phyloP scores from a whole-genome alignment of 2,888 invertebrate species.

The Phaonia tiefii region DNA sequence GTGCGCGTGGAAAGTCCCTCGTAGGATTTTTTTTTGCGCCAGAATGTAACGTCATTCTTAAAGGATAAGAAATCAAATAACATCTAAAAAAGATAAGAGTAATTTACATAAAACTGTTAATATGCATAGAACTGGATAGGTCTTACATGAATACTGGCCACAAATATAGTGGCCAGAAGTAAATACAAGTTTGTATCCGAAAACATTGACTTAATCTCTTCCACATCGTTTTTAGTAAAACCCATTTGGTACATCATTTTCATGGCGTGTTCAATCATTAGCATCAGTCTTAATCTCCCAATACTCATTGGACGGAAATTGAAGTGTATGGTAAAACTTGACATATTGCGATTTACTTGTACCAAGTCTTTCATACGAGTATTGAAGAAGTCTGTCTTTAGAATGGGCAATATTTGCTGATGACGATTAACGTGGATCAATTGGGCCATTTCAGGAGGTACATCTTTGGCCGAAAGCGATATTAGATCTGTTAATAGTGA shows the following conservation, averaged over 20 bases:
- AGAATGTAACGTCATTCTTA: constrained; percentile 98
- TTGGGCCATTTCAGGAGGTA: constrained; percentile 86
- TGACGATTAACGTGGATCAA: constrained; percentile 84
- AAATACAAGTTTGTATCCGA: constrained; percentile 97
- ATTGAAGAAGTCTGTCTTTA: constrained; percentile 91
- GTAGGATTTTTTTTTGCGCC: constrained; percentile 92
- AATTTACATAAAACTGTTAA: background rate
- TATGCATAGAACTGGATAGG: background rate
- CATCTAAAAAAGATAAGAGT: constrained; percentile 84
- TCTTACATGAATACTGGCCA: constrained; percentile 96
- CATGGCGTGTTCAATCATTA: constrained; percentile 89
- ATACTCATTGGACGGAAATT: constrained; percentile 88
- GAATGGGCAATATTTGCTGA: constrained; percentile 89
- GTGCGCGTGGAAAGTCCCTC: constrained; percentile 94
- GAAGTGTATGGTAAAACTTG: constrained; percentile 85
- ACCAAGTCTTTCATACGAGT: constrained; percentile 89
- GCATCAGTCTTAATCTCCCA: constrained; percentile 88
- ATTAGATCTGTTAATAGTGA: constrained; percentile 89
- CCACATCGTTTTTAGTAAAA: constrained; percentile 95
- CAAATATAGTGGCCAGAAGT: constrained; percentile 92
- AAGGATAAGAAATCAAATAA: constrained; percentile 98
- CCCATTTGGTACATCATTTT: constrained; percentile 83
- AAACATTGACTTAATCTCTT: constrained; percentile 98
- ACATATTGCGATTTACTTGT: constrained; percentile 83
- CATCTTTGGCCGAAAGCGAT: constrained; percentile 84